Base-by-base conservation (phyloP, 2,113 vertebrate species). In the Glaucidium brasilianum region DNA sequence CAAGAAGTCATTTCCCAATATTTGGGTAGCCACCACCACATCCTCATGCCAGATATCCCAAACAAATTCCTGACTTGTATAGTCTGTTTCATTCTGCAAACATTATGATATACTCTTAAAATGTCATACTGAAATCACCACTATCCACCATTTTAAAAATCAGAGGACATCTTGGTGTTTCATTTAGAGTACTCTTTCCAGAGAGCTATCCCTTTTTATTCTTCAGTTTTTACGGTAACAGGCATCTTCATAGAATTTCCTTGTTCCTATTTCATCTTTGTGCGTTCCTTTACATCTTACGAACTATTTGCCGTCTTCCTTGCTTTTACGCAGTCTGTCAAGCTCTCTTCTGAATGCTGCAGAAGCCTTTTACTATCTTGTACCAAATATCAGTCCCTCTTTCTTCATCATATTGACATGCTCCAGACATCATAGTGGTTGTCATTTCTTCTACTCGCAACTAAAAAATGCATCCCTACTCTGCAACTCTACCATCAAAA, bases 361-460 rank as follows among this genome's bases (percentile, higher is more conserved):
- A 53, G 58, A 58, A 69, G 11, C 32, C 18, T 58, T 71, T 83
- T 45, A 71, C 34, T 4, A 15, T 23, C 32, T 55, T 60, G 35
- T 9, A 72, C 12, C n/a, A 27, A 14, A 4, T 13, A 30, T 6
- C 11, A n/a, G 19, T 49, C 22, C 41, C 15, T 68, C 30, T 84
- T 79, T 41, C 41, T 63, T 81, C 11, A 14, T 55, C n/a, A 19
- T 6, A 11, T 47, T 35, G 39, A 15, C 2, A 0, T 45, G 49
- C 49, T 91, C 9, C 26, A 32, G 53, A 17, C 9, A 10, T 23
- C 15, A 6, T 4, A 63, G 15, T 2, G 15, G 55, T 15, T 55
- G 12, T 50, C 5, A 3, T 1, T 78, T 67, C 25, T 79, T 86
- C 25, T 34, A 32, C 55, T 77, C 0, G 0, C 3, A 2, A 18